Evolutionary conservation across 2,113 vertebrate species (phyloP), one percentile per base, ranked within the genome.

Genomic region (Anoura caudifer): DNA sequence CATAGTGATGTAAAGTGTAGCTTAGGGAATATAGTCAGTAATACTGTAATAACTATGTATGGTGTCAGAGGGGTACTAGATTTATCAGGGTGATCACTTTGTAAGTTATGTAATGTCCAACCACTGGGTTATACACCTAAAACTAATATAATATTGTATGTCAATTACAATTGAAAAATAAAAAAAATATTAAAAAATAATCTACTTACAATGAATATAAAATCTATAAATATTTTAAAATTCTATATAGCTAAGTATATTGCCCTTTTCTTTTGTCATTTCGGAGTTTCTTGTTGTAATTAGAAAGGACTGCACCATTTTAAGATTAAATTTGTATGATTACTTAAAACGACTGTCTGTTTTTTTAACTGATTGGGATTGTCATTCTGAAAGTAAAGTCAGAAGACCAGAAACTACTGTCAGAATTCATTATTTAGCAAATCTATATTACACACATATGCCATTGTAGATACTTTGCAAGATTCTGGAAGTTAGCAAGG

Each of bases 371-470:
- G 43, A 87, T 47, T 83, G 47, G 33, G 19, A 82, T 92, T 94
- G 59, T 24, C 59, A 90, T 96, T 94, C 28, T 92, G 33, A 92
- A 84, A 79, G 26, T 80, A 79, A 91, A 90, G 80, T 75, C 43
- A 90, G 72, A 83, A 65, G 17, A 61, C 14, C 80, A 88, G 54
- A 77, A 88, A 81, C 36, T 91, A 69, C 43, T 93, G 41, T 84
- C 50, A 89, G 81, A 89, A 70, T 94, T 94, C 33, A 93, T 85
- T 72, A 86, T 89, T 94, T 92, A 70, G 26, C 36, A 90, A 83
- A 81, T 65, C 77, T 63, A 5, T 85, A 43, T 63, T 75, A 69
- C 88, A 41, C 38, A 8, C 33, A 63, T 94, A 82, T 76, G 59
- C 31, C n/a, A 65, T 63, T 91, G 13, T 45, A 65, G 83, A 76